These are phyloP conservation scores for Macrotrachela quadricornifera DNA, from an alignment of 1,140 invertebrate genomes.

Conservation along the genomic window DNA sequence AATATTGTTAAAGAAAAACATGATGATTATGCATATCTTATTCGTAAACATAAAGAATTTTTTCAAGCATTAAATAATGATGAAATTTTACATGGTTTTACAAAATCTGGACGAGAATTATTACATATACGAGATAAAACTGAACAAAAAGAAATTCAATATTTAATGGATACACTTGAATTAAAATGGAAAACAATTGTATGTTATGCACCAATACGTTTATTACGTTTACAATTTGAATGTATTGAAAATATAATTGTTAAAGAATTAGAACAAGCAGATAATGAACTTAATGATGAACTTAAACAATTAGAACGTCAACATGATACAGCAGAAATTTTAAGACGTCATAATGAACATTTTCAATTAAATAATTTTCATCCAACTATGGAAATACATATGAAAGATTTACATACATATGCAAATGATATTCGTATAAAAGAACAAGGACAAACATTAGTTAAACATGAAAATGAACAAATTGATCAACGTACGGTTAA, in stretches of 20 bases:
- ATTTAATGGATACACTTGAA: conserved; percentile 6
- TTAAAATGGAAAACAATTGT: conserved; percentile 8
- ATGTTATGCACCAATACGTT: neutral
- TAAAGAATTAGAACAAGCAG: neutral
- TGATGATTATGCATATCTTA: neutral
- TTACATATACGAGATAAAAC: neutral
- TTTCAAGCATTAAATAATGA: neutral
- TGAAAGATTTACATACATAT: neutral
- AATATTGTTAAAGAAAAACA: conserved; percentile 1
- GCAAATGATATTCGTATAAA: neutral
- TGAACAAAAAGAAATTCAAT: conserved; percentile 1
- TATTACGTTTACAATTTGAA: conserved; percentile 6
- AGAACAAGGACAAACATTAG: neutral
- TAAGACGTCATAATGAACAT: neutral
- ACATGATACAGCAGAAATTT: neutral
- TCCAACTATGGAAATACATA: too few species aligned
- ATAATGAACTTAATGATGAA: neutral
- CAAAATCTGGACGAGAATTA: neutral
- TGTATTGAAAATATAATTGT: neutral
- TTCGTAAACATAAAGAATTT: conserved; percentile 6
- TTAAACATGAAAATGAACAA: too few species aligned
- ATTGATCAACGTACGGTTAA: too few species aligned
- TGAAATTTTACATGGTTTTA: conserved; percentile 1
- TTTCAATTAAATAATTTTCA: conserved; percentile 4
- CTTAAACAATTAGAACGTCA: neutral